These are phyloP conservation scores for Neostethus bicornis DNA, from an alignment of 2,797 vertebrate genomes.

Conservation along the genomic window DNA sequence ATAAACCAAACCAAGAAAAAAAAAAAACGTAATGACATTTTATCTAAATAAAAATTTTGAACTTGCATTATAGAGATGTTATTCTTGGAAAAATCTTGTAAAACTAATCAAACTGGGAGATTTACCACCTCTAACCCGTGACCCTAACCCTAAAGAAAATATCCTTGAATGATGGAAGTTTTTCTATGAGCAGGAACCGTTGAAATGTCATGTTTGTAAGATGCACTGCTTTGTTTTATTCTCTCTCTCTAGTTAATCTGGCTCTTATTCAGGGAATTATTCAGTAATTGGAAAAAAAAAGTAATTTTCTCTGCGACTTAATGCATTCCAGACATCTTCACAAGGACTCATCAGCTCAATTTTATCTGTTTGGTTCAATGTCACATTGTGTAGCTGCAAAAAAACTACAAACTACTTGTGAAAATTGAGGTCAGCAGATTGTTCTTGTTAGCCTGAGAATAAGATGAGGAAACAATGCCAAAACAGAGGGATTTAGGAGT, in stretches of 20 bases:
- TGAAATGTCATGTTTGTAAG: background rate
- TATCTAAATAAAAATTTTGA: too few relatives aligned
- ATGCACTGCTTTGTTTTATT: background rate
- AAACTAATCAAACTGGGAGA: too few relatives aligned
- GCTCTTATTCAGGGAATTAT: background rate
- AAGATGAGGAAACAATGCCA: conserved; percentile 42
- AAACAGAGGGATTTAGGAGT: conserved; percentile 38
- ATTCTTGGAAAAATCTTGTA: too few relatives aligned
- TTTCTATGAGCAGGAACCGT: background rate
- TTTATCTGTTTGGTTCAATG: background rate
- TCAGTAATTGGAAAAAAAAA: conserved; percentile 2
- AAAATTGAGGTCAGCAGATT: conserved; percentile 17
- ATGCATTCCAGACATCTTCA: conserved; percentile 1
- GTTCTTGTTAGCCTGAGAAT: conserved; percentile 30
- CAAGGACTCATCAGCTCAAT: background rate
- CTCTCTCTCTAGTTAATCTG: background rate
- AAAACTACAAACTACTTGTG: conserved; percentile 7
- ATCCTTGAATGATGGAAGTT: background rate
- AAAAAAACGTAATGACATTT: too few relatives aligned
- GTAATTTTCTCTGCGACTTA: conserved; percentile 3
- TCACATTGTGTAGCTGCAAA: conserved; percentile 13
- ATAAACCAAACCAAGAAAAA: too few relatives aligned
- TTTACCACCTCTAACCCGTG: too few relatives aligned
- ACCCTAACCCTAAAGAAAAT: background rate
- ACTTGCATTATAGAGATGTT: too few relatives aligned